phyloP scores from a whole-genome alignment of 2,113 vertebrate species.

The Cebidichthys violaceus region DNA sequence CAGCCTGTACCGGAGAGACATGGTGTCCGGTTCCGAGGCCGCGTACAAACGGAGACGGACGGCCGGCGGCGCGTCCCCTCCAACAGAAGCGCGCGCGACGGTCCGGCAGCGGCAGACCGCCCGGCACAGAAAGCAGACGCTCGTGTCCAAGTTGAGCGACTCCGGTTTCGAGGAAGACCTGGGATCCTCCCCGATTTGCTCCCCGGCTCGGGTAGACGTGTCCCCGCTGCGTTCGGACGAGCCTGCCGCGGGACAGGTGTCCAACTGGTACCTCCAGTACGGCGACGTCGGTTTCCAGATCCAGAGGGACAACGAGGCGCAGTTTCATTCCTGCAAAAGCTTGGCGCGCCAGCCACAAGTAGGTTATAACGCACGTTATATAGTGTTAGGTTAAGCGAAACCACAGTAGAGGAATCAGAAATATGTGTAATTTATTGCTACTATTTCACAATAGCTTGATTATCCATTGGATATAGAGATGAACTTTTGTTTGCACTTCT shows the following conservation, averaged over 20 bases:
- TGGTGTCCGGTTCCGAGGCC: constrained; percentile 63
- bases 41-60: constrained; percentile 56
- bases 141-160: constrained; percentile 78
- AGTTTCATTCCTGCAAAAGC: constrained; percentile 85
- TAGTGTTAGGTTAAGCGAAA: neutral
- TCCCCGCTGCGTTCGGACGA: constrained; percentile 22
- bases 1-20: constrained; percentile 37
- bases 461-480: neutral
- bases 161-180: constrained; percentile 87
- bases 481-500: neutral
- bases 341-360: constrained; percentile 91
- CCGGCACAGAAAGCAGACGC: constrained; percentile 80
- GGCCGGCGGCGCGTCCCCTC: neutral
- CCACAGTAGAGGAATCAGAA: neutral
- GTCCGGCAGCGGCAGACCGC: constrained; percentile 68
- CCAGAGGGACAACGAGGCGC: constrained; percentile 84
- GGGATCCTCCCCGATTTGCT: constrained; percentile 40
- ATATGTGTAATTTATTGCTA: neutral
- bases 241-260: constrained; percentile 22
- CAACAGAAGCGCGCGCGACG: constrained; percentile 59
- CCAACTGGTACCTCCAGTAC: constrained; percentile 86
- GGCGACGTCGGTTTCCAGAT: constrained; percentile 89
- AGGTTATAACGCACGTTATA: constrained; percentile 31
- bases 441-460: neutral
- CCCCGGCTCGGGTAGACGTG: neutral